A percentile compares a stretch with the other conserved stretches of the same genome.
Evolutionary conservation across 2,113 vertebrate species (phyloP).

Genomic region (Silurus asotus): DNA sequence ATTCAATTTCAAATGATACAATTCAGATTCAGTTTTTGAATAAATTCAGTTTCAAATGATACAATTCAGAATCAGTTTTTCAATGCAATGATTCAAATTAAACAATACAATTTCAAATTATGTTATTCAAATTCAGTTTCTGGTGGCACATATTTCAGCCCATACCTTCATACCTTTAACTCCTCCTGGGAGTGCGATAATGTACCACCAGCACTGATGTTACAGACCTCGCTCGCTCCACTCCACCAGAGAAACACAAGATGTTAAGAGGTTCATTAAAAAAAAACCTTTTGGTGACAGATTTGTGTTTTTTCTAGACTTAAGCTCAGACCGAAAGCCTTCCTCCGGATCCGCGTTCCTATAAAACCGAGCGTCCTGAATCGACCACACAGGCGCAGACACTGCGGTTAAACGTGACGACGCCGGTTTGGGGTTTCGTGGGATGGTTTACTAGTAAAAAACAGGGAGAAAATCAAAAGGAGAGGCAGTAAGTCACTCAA

Average conservation of each 20-base stretch:
- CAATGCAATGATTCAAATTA: too few relatives aligned
- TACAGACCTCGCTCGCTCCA: too few relatives aligned
- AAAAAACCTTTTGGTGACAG: background rate
- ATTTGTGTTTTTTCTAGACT: constrained; percentile 23
- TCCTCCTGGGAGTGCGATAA: too few relatives aligned
- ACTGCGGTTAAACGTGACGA: background rate
- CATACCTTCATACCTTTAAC: too few relatives aligned
- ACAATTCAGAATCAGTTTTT: too few relatives aligned
- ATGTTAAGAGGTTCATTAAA: background rate
- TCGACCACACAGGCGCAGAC: background rate
- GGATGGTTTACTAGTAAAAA: background rate
- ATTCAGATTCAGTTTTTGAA: too few relatives aligned
- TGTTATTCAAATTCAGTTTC: too few relatives aligned
- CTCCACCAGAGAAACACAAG: background rate
- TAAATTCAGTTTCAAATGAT: too few relatives aligned
- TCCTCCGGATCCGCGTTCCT: background rate
- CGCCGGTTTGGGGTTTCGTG: constrained; percentile 37
- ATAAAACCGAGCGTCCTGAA: background rate
- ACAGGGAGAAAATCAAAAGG: background rate
- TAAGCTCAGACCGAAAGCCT: background rate
- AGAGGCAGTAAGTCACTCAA: constrained; percentile 6
- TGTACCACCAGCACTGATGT: too few relatives aligned
- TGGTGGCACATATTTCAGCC: too few relatives aligned
- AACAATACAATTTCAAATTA: too few relatives aligned
- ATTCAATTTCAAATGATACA: too few relatives aligned